Evolutionary conservation across 2,888 invertebrate genomes (phyloP).

Genomic region (Diarsia mendica): DNA sequence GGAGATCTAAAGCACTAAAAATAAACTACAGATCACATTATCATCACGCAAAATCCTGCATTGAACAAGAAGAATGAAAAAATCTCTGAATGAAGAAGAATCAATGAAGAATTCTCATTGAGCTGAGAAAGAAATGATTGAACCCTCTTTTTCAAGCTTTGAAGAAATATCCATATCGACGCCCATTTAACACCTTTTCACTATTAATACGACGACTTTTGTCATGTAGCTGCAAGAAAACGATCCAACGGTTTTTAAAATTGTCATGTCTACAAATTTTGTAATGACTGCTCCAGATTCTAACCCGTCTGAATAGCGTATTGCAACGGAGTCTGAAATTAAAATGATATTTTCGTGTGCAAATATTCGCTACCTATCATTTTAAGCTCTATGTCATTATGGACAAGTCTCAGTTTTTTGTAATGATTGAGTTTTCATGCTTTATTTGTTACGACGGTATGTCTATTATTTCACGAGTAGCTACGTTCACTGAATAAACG

Average conservation of each 20-base stretch:
- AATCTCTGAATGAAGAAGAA: too few species aligned
- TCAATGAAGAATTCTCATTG: too few species aligned
- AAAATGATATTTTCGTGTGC: conserved; percentile 77
- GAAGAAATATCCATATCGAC: not conserved
- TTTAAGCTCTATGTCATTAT: conserved; percentile 55
- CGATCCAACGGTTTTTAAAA: not conserved
- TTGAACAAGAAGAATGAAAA: not conserved
- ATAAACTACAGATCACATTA: not conserved
- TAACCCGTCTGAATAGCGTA: conserved; percentile 28
- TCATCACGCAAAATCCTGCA: not conserved
- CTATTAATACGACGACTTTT: not conserved
- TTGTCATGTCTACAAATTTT: conserved; percentile 32
- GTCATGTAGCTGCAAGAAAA: not conserved
- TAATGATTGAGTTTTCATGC: conserved; percentile 20
- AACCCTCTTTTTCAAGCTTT: not conserved
- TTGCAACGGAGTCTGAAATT: conserved; percentile 70
- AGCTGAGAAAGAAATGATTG: too few species aligned
- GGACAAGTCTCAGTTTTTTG: conserved; percentile 19
- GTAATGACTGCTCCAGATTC: conserved; percentile 30
- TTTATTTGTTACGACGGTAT: conserved; percentile 21
- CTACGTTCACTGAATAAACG: not conserved
- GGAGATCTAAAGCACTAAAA: not conserved
- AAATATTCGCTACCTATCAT: conserved; percentile 62
- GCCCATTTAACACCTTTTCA: not conserved
- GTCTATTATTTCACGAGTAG: too few species aligned